Evolutionary conservation across 1,140 invertebrate genomes (phyloP).

Genomic region (Pygmarrhopalites habei): DNA sequence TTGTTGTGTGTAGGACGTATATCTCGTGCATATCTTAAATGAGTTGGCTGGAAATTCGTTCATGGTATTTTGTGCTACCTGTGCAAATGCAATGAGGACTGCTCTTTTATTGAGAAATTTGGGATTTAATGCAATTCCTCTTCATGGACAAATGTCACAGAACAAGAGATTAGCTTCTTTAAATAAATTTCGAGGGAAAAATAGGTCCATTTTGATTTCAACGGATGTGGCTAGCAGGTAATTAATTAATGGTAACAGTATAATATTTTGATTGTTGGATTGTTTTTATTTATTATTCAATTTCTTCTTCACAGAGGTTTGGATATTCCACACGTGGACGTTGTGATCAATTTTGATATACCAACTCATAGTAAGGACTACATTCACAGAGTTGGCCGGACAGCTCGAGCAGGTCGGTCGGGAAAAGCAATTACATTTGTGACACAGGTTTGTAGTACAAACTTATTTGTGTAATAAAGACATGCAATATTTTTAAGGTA

Average conservation of each 20-base stretch:
- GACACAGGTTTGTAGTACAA: slow-evolving; percentile 54
- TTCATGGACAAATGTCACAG: slow-evolving; percentile 96
- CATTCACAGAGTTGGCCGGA: slow-evolving; percentile 92
- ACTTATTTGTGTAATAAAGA: neutral
- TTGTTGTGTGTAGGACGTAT: slow-evolving; percentile 68
- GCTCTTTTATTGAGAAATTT: slow-evolving; percentile 81
- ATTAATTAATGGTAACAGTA: too few species aligned
- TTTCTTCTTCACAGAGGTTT: slow-evolving; percentile 61
- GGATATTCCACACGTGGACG: slow-evolving; percentile 96
- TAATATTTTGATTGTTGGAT: neutral
- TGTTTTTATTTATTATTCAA: neutral
- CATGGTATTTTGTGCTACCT: slow-evolving; percentile 95
- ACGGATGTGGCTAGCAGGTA: slow-evolving; percentile 97
- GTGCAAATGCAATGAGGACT: slow-evolving; percentile 79
- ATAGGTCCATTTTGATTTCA: slow-evolving; percentile 79
- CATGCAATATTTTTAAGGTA: neutral
- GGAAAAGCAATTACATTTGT: slow-evolving; percentile 79
- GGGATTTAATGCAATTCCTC: slow-evolving; percentile 82
- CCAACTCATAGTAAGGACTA: slow-evolving; percentile 94
- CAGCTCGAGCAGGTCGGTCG: slow-evolving; percentile 84
- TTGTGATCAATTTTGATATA: slow-evolving; percentile 96
- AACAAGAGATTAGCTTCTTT: slow-evolving; percentile 84
- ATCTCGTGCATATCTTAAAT: slow-evolving; percentile 92
- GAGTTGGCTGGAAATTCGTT: slow-evolving; percentile 93
- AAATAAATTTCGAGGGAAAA: slow-evolving; percentile 88